Percentiles rank a stretch among this genome's conserved stretches.
Conservation (phyloP, 2,113 vertebrate species). For the Aegithalos caudatus region DNA sequence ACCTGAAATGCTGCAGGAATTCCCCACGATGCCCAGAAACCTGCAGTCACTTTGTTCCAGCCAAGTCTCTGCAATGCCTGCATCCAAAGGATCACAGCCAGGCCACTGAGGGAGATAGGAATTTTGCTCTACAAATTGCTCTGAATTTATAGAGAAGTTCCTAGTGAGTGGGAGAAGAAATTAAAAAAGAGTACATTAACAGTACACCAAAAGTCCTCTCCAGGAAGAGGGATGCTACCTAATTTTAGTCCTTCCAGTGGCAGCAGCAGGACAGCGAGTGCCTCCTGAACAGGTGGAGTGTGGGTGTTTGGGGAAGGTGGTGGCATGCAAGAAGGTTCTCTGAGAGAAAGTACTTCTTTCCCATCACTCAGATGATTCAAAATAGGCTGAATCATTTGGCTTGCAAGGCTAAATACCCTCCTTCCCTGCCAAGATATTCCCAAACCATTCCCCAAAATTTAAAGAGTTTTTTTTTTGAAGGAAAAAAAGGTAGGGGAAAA, state of each 20-base stretch:
- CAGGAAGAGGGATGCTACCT: background rate
- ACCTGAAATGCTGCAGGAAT: background rate
- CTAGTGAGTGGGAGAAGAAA: background rate
- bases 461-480: background rate
- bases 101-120: background rate
- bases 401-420: background rate
- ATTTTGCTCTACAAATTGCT: background rate
- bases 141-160: background rate
- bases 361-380: background rate
- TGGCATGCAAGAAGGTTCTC: background rate
- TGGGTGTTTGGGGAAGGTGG: constrained; percentile 32
- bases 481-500: background rate
- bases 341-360: background rate
- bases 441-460: background rate
- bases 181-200: background rate
- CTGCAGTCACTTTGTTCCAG: background rate
- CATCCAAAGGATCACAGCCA: background rate
- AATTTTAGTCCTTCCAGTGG: constrained; percentile 28
- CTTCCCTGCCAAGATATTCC: background rate
- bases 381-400: constrained; percentile 7
- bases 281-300: constrained; percentile 24
- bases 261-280: background rate
- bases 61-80: background rate
- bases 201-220: background rate
- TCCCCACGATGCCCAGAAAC: background rate